A percentile compares a stretch with the other conserved stretches of the same genome.
Evolutionary conservation across 2,888 invertebrate genomes (phyloP).

Genomic region (Zootermopsis nevadensis): DNA sequence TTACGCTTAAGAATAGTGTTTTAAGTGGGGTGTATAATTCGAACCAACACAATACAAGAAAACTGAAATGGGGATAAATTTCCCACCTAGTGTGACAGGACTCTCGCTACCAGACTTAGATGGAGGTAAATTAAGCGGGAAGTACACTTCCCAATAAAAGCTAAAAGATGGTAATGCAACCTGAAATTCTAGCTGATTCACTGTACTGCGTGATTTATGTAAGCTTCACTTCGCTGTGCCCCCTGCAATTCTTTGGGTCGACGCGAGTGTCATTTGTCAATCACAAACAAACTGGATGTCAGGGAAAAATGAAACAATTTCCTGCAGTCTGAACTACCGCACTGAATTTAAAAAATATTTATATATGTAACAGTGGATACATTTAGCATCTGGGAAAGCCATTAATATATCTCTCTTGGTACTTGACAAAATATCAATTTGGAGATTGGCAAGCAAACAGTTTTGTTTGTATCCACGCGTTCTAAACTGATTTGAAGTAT

Average conservation of each 20-base stretch:
- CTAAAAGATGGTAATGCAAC: too few relatives aligned
- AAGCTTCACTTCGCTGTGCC: neutral
- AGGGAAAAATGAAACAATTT: conserved; percentile 1
- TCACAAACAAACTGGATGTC: conserved; percentile 20
- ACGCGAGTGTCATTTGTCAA: conserved; percentile 35
- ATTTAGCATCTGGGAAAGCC: neutral
- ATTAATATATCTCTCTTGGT: neutral
- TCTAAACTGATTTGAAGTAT: too few relatives aligned
- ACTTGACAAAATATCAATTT: neutral
- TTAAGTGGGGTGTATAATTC: too few relatives aligned
- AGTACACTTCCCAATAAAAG: too few relatives aligned
- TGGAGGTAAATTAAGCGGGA: too few relatives aligned
- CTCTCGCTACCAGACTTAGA: too few relatives aligned
- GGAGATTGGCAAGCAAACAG: neutral
- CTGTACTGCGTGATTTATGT: conserved; percentile 2
- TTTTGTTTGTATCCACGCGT: too few relatives aligned
- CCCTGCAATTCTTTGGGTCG: conserved; percentile 3
- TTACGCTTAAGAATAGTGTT: too few relatives aligned
- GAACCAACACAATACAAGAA: too few relatives aligned
- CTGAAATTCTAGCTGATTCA: too few relatives aligned
- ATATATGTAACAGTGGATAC: neutral
- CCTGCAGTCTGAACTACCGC: conserved; percentile 11
- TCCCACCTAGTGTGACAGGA: too few relatives aligned
- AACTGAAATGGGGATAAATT: too few relatives aligned
- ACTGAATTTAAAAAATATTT: neutral